These are phyloP conservation scores for Himalopsyche kuldschensis DNA, from an alignment of 2,888 invertebrate genomes.

Conservation along the genomic window DNA sequence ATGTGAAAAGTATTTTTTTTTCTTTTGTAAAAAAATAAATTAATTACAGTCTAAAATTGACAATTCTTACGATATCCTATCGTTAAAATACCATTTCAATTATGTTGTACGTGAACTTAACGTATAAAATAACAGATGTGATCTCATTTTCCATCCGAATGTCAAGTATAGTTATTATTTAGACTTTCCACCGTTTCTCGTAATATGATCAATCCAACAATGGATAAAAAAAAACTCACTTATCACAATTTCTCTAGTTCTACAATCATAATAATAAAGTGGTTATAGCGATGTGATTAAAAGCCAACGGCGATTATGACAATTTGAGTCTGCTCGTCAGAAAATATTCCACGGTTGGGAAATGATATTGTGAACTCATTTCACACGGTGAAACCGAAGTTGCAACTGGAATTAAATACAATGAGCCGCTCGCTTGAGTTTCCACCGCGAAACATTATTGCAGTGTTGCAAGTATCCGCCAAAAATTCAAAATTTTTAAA, in stretches of 20 bases:
- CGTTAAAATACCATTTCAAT: no score
- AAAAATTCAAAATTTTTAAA: neutral
- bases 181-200: neutral
- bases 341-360: neutral
- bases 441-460: neutral
- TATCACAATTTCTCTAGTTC: neutral
- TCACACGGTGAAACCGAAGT: neutral
- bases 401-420: neutral
- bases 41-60: no score
- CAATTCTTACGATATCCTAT: no score
- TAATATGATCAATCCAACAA: neutral
- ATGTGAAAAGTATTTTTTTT: no score
- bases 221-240: neutral
- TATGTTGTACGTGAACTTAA: no score
- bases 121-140: no score
- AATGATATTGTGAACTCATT: neutral
- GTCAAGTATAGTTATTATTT: neutral
- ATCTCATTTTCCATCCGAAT: neutral
- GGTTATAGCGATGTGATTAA: neutral
- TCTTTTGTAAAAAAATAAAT: no score
- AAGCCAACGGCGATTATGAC: neutral
- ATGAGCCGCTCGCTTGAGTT: neutral
- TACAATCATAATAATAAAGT: neutral
- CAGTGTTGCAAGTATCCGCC: neutral
- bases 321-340: neutral